phyloP scores from a whole-genome alignment of 2,797 vertebrate species.

The Pseudocheirus occidentalis region DNA sequence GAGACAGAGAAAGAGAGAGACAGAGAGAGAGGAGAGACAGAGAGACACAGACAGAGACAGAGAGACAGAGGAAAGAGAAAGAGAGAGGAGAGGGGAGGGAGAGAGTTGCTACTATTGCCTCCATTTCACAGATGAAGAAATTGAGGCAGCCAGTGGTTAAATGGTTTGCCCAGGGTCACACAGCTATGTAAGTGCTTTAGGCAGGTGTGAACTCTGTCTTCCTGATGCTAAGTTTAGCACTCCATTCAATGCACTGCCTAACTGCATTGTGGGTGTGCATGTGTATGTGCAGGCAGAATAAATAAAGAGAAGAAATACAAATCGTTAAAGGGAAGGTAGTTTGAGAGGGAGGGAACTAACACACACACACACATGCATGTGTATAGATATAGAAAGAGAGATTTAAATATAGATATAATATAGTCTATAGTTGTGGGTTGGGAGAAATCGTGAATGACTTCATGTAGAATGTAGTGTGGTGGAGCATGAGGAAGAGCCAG shows the following conservation, averaged over 20 bases:
- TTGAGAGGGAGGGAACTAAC: not conserved
- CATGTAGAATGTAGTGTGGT: not conserved
- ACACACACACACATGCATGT: no score
- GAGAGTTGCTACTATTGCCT: not conserved
- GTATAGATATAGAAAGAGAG: no score
- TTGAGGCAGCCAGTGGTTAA: not conserved
- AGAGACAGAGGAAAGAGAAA: no score
- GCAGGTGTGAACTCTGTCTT: not conserved
- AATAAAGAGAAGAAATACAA: not conserved
- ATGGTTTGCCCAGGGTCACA: not conserved
- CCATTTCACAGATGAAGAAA: not conserved
- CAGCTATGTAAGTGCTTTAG: no score
- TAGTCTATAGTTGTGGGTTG: not conserved
- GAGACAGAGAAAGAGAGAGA: no score
- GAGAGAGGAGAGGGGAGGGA: no score
- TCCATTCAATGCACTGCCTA: not conserved
- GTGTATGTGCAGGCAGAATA: not conserved
- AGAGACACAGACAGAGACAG: no score
- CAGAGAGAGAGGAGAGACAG: no score
- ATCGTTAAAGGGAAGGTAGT: not conserved
- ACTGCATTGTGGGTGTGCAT: not conserved
- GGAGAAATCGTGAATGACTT: not conserved
- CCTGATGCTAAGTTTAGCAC: not conserved
- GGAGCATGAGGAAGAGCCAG: not conserved
- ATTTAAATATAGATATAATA: no score